These are phyloP conservation scores for Jordanella pulchra DNA, from an alignment of 2,797 vertebrate species.

Conservation along the genomic window DNA sequence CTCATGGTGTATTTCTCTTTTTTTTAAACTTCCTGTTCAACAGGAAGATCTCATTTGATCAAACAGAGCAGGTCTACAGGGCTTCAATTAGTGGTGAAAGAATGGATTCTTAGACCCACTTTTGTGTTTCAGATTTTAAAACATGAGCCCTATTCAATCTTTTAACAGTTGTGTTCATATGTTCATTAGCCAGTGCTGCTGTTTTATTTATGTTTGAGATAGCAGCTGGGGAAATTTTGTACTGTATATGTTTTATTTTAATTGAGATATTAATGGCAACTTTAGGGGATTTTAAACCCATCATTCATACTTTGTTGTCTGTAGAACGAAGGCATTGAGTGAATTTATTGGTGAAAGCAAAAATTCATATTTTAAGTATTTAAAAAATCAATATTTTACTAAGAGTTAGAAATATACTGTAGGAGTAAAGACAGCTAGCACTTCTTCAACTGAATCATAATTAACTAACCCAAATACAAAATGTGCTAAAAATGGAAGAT, in stretches of 20 bases:
- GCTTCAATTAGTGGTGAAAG: constrained; percentile 7
- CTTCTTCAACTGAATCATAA: constrained; percentile 6
- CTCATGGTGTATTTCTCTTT: background rate
- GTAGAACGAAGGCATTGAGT: constrained; percentile 1
- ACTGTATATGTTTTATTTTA: background rate
- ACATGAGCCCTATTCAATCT: constrained; percentile 17
- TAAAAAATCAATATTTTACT: background rate
- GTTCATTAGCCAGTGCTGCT: constrained; percentile 6
- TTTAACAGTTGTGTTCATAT: constrained; percentile 7
- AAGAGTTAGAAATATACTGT: background rate
- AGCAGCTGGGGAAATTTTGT: constrained; percentile 1
- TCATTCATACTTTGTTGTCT: background rate
- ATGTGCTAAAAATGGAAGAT: background rate
- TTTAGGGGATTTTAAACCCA: constrained; percentile 14
- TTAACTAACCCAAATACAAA: too few relatives aligned
- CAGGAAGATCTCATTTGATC: background rate
- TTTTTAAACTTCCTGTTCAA: constrained; percentile 4
- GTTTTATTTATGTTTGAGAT: constrained; percentile 9
- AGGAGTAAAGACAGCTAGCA: background rate
- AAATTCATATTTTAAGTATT: background rate
- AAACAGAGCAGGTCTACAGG: constrained; percentile 21
- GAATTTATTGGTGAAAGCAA: background rate
- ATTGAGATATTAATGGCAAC: constrained; percentile 25
- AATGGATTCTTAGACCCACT: background rate
- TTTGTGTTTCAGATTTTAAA: constrained; percentile 2